Evolutionary conservation across 1,140 invertebrate genomes (phyloP).

Genomic region (Maniola jurtina): DNA sequence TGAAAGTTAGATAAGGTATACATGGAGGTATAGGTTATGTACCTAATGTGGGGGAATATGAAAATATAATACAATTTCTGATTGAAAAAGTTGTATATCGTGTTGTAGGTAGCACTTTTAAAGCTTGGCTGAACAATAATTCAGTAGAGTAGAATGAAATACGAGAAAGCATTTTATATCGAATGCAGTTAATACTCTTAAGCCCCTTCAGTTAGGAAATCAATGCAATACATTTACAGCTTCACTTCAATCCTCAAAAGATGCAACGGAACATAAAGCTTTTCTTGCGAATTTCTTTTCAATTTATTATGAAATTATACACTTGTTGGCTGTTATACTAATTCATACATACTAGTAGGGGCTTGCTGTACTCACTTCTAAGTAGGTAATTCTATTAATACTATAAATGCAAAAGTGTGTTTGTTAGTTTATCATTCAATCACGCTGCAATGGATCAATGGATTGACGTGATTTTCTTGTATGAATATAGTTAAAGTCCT

Average conservation of each 20-base stretch:
- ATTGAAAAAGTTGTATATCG: neutral
- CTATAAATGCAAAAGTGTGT: too few species aligned
- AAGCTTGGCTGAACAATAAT: neutral
- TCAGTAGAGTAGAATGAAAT: neutral
- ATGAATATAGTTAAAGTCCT: too few species aligned
- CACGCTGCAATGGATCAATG: too few species aligned
- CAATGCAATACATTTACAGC: neutral
- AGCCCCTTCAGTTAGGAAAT: neutral
- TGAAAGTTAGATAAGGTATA: too few species aligned
- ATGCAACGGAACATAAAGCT: neutral
- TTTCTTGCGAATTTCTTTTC: neutral
- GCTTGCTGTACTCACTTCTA: too few species aligned
- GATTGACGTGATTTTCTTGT: too few species aligned
- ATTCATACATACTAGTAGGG: too few species aligned
- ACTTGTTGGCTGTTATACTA: too few species aligned
- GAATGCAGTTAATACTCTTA: neutral
- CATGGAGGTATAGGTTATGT: too few species aligned
- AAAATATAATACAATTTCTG: conserved; percentile 1
- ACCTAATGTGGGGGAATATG: too few species aligned
- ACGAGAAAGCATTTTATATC: neutral
- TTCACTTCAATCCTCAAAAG: neutral
- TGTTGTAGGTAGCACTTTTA: neutral
- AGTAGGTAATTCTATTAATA: too few species aligned
- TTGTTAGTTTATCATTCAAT: too few species aligned
- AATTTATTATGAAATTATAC: neutral